Percentiles rank a stretch among this genome's conserved stretches.
phyloP scores from a whole-genome alignment of 2,797 vertebrate species.

The Myotis planiceps region DNA sequence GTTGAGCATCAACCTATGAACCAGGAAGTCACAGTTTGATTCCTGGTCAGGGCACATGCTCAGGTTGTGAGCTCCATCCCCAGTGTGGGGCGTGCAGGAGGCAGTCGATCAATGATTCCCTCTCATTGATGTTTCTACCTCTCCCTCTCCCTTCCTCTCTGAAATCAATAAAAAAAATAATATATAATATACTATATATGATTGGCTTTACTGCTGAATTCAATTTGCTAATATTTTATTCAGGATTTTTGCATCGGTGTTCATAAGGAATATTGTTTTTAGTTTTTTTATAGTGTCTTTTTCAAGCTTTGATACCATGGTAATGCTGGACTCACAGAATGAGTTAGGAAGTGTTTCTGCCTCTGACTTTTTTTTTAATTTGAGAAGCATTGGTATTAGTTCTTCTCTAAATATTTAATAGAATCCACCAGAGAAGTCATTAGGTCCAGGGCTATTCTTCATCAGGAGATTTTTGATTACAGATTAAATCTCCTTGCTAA shows the following conservation, averaged over 20 bases:
- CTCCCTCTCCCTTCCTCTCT: no score
- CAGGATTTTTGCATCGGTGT: not conserved
- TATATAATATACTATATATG: no score
- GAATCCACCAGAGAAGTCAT: not conserved
- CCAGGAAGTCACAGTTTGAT: no score
- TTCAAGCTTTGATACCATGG: not conserved
- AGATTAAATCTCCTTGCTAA: not conserved
- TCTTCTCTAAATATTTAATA: not conserved
- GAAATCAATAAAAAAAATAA: no score
- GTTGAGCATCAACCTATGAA: no score
- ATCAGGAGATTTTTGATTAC: not conserved
- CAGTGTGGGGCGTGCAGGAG: no score
- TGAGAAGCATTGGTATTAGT: not conserved
- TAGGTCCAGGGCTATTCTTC: not conserved
- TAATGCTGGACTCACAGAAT: not conserved
- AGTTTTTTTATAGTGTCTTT: not conserved
- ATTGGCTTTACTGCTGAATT: no score
- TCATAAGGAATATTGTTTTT: not conserved
- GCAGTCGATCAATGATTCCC: no score
- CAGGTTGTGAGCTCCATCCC: no score
- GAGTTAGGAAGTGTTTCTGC: not conserved
- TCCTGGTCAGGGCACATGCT: no score
- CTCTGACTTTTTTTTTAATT: not conserved
- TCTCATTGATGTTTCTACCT: no score
- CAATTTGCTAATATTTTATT: not conserved